Evolutionary conservation across 2,113 vertebrate genomes (phyloP), one percentile per base, ranked within the genome.

Genomic region (Tachycineta bicolor): DNA sequence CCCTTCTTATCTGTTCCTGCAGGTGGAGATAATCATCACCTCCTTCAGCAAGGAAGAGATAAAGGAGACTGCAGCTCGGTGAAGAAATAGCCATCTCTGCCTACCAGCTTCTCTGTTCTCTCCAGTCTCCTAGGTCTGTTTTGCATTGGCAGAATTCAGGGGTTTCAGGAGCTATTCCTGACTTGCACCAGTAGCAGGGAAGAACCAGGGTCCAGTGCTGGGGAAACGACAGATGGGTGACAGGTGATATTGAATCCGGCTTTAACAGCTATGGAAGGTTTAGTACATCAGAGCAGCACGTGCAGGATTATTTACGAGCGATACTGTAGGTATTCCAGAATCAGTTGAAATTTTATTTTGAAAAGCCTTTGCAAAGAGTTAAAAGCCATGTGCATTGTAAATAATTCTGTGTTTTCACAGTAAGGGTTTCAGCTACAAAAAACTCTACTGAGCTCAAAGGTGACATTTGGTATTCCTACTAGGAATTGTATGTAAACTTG

Each of bases 1-100:
- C 11, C 26, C 39, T 77, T 86, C 90, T 88, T 97, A 89, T 96
- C 93, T 85, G 56, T 70, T 91, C 39, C 68, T 90, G 87, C 79
- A 93, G 84, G 77, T 88, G 75, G 76, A 70, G 90, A 74, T 91
- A 77, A 74, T 83, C 67, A 73, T 65, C 69, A 65, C 55, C 91
- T 93, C 39, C 58, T 87, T 83, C 73, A 75, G 39, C 60, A 67
- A 65, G 83, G 52, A 93, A 75, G 80, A 75, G 64, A 77, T 76
- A 79, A 93, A 94, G 91, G 78, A 69, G 92, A 43, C 50, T 41
- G 76, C 74, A 73, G 56, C 60, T 93, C 53, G 17, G 26, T 55
- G 75, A 79, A 85, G 84, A 83, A 94, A 52, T 10, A 63, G 28
- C 43, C 43, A 18, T 79, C 83, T 76, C 78, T 93, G 43, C 71